Evolutionary conservation across 2,888 invertebrate genomes (phyloP).

Genomic region (Ectemnius continuus): DNA sequence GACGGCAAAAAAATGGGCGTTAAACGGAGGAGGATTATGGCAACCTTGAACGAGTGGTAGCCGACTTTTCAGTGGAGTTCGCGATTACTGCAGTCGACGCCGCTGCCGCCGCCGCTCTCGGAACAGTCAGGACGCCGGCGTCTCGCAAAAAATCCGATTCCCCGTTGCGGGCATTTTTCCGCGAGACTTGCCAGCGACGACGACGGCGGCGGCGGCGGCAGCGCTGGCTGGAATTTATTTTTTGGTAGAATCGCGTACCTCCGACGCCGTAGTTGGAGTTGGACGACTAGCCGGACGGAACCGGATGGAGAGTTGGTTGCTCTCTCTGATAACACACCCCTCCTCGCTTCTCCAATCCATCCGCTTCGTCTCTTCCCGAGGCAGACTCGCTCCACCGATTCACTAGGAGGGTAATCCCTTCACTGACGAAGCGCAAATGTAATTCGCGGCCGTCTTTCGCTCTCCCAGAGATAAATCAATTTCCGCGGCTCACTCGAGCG

Average conservation of each 20-base stretch:
- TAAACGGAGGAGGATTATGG: slow-evolving; percentile 50
- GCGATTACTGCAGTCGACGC: slow-evolving; percentile 11
- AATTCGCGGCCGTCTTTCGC: neutral
- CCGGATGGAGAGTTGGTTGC: neutral
- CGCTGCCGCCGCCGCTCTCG: slow-evolving; percentile 10
- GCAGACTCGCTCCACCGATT: no score
- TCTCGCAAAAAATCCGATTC: slow-evolving; percentile 8
- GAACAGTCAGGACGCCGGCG: no score
- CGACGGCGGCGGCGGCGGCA: neutral
- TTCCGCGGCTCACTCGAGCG: slow-evolving; percentile 31
- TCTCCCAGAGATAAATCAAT: slow-evolving; percentile 35
- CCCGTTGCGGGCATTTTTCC: slow-evolving; percentile 5
- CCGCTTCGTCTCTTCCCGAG: no score
- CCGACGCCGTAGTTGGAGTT: neutral
- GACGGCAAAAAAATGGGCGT: slow-evolving; percentile 41
- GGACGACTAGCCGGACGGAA: neutral
- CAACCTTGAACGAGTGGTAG: slow-evolving; percentile 56
- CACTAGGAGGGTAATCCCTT: neutral
- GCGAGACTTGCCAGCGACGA: neutral
- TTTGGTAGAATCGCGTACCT: neutral
- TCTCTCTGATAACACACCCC: neutral
- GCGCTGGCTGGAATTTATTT: slow-evolving; percentile 2
- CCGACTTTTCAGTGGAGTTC: slow-evolving; percentile 43
- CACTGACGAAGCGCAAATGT: neutral
- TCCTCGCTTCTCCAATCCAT: neutral